Evolutionary conservation across 2,113 vertebrate species (phyloP), one percentile per base, ranked within the genome.

Genomic region (Capricornis sumatraensis): DNA sequence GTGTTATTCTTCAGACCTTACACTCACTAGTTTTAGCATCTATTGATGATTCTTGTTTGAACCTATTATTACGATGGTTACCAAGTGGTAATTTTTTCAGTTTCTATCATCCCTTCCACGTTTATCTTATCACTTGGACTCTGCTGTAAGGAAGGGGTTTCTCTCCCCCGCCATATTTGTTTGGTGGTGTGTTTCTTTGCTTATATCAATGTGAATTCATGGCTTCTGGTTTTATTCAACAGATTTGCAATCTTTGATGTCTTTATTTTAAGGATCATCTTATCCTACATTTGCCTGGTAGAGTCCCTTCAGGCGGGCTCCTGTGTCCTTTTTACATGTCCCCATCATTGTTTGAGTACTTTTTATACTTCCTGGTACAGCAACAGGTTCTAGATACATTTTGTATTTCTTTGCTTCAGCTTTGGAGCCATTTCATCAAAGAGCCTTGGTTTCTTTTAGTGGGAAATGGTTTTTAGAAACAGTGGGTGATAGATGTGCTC

Each of bases 381-480:
- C 15, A 94, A 52, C 55, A 50, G 71, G 15, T 92, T 90, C 64
- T 50, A 89, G 28, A n/a, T 21, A 76, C 76, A 85, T 36, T 36
- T 74, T 60, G 5, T 76, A 50, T 21, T 86, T 40, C 12, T 8
- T 94, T 85, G n/a, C 62, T 83, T 98, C 40, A 6, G 2, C 36
- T 92, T 17, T 43, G 23, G 19, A 92, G 50, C 19, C 5, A 1
- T 94, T 89, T 97, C 58, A 84, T 94, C 30, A 89, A 33, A 86
- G 33, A 88, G 19, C 83, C 21, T 15, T 88, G 53, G 36, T 81
- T 89, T 83, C 52, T 85, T 88, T 93, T 62, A 87, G 30, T 62
- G 36, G 43, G 19, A 14, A 97, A 55, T 91, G 33, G 5, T 82
- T 60, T 93, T 92, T 96, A 88, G 58, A 97, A 97, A 76, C 47